Percentiles rank a stretch among this genome's conserved stretches.
These are phyloP conservation scores for Porites divaricata DNA, from an alignment of 92 coral and sea anemone genomes.

Conservation along the genomic window DNA sequence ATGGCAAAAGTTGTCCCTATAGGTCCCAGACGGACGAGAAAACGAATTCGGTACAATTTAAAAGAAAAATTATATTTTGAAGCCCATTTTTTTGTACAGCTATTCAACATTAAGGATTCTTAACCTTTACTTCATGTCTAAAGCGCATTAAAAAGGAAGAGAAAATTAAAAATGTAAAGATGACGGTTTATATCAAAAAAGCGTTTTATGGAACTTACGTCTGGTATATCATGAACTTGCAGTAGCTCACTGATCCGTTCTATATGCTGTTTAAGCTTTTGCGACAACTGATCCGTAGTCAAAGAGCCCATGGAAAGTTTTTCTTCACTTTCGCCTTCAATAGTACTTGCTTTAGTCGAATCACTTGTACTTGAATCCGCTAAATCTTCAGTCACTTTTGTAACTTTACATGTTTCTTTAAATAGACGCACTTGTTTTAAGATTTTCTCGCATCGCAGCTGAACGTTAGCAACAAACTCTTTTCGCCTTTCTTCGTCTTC, in stretches of 20 bases:
- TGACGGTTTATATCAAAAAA: not conserved
- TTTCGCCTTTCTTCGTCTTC: not conserved
- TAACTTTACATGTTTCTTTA: not conserved
- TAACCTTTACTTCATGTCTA: too few relatives aligned
- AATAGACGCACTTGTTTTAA: not conserved
- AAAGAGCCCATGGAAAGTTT: not conserved
- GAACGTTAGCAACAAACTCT: constrained; percentile 23
- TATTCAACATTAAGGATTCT: too few relatives aligned
- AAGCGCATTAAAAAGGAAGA: too few relatives aligned
- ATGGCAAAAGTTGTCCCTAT: too few relatives aligned
- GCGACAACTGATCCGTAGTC: not conserved
- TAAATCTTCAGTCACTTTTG: not conserved
- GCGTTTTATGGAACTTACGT: not conserved
- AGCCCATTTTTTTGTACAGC: too few relatives aligned
- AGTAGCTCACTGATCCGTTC: not conserved
- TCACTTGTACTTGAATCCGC: not conserved
- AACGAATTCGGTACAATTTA: too few relatives aligned
- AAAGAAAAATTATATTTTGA: too few relatives aligned
- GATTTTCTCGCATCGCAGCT: constrained; percentile 1
- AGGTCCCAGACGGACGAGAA: too few relatives aligned
- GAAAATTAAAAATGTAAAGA: too few relatives aligned
- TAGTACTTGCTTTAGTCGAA: not conserved
- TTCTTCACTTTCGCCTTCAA: not conserved
- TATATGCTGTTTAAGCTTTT: not conserved
- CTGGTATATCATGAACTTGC: not conserved